Base-by-base conservation (phyloP, 2,888 invertebrate genomes). In the Anticlea derivata region DNA sequence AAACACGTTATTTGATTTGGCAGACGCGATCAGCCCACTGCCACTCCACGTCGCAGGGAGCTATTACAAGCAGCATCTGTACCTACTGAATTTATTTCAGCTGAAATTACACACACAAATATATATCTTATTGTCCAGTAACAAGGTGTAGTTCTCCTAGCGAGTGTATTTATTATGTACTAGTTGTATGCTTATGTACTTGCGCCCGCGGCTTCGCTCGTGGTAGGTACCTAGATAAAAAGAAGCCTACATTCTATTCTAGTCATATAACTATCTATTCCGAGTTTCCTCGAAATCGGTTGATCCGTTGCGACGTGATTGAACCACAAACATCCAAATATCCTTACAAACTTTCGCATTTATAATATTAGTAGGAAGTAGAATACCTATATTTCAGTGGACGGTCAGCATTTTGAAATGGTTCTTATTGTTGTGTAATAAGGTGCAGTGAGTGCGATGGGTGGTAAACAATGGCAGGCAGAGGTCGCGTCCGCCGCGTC, bases 401-500 rank as follows among this genome's bases (percentile, higher is more conserved):
- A 10, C 10, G 10, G 29, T 29, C 20, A 10, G 17, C 33, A 23
- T 43, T 27, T 13, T 12, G 56, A 34, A 41, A 35, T 40, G 24
- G 38, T 6, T 35, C 39, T 23, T 49, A 55, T 43, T 34, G 29
- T 13, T 1, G 1, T 20, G 17, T 24, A 49, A 30, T 45, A 58
- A 48, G 51, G 51, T 50, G 13, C 23, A 46, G 26, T 31, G 27
- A 34, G 29, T 22, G 37, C 20, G 26, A n/a, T 22, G 12, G 27
- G n/a, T 17, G 40, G 49, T 26, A 51, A 58, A 63, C 61, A 63
- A 58, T 61, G 53, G 62, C 58, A 50, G 62, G 11, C 34, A 43
- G 60, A 66, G 70, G 70, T 64, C 40, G 31, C 48, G 45, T 54
- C 54, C 57, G 58, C 8, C 30, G 11, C 37, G 26, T n/a, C 26